phyloP scores from a whole-genome alignment of 2,797 vertebrate genomes.

The Sebastes trivittatus region DNA sequence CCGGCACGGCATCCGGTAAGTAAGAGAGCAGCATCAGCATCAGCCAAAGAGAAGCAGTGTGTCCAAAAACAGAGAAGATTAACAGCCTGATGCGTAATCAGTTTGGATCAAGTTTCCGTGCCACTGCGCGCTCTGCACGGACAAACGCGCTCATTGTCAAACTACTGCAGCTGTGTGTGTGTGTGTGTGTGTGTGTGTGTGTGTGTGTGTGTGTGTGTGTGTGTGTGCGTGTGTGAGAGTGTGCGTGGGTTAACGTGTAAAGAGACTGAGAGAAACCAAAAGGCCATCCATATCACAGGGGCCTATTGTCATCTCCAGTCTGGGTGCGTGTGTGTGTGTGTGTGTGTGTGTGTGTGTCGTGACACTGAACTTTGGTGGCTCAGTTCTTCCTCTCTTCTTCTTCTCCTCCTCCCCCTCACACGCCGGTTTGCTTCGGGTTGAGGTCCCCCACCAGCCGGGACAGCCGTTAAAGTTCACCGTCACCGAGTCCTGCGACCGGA shows the following conservation, averaged over 20 bases:
- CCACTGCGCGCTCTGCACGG: conserved; percentile 65
- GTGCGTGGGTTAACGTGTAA: conserved; percentile 45
- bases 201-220: conserved; percentile 30
- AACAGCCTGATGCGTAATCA: conserved; percentile 69
- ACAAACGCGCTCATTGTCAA: conserved; percentile 75
- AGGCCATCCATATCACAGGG: conserved; percentile 57
- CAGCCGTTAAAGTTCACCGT: conserved; percentile 97
- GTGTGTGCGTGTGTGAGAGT: conserved; percentile 46
- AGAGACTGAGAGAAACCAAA: conserved; percentile 51
- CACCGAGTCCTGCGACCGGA: conserved; percentile 95
- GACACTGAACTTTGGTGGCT: conserved; percentile 65
- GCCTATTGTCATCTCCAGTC: conserved; percentile 65
- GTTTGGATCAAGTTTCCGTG: conserved; percentile 73
- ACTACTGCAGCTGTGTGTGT: conserved; percentile 58
- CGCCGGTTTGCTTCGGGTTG: conserved; percentile 59
- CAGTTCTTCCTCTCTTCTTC: conserved; percentile 58
- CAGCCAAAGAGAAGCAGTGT: conserved; percentile 7
- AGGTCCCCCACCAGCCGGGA: conserved; percentile 94
- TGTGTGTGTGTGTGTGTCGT: conserved; percentile 31
- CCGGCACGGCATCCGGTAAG: conserved; percentile 94
- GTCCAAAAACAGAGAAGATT: conserved; percentile 54
- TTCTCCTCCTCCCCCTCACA: neutral
- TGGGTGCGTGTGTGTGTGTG: conserved; percentile 27
- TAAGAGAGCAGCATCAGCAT: conserved; percentile 37
- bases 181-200: conserved; percentile 51